Percentiles rank a stretch among this genome's conserved stretches.
phyloP scores from a whole-genome alignment of 2,797 vertebrate genomes.

The Ispidina picta region DNA sequence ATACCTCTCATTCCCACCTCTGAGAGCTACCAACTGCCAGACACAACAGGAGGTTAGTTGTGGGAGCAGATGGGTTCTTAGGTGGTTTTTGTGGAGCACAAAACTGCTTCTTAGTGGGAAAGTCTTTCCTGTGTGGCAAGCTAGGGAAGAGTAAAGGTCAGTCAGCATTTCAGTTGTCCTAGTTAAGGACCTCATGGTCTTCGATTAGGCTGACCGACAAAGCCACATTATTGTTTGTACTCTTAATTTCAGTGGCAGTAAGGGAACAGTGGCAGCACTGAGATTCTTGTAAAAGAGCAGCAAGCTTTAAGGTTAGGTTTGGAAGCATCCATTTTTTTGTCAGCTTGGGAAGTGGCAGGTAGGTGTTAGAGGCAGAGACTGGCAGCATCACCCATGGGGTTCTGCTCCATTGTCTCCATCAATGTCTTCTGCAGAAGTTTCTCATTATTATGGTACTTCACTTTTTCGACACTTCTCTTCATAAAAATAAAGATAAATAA shows the following conservation, averaged over 20 bases:
- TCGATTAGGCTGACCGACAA: background rate
- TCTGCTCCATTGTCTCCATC: background rate
- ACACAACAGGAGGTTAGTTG: background rate
- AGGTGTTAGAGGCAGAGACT: background rate
- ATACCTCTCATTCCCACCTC: background rate
- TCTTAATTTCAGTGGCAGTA: background rate
- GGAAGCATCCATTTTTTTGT: background rate
- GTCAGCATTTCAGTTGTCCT: background rate
- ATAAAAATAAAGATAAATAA: background rate
- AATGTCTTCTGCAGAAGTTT: background rate
- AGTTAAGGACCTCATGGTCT: background rate
- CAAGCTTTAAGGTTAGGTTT: background rate
- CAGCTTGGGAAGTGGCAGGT: background rate
- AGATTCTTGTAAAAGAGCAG: background rate
- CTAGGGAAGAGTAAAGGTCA: background rate
- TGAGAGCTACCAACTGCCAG: background rate
- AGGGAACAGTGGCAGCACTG: background rate
- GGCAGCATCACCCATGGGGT: background rate
- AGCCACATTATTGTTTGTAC: background rate
- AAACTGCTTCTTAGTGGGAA: background rate
- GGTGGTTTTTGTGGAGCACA: background rate
- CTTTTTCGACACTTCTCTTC: background rate
- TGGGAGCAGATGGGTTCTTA: background rate
- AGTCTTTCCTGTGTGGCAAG: background rate
- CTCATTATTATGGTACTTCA: background rate